Evolutionary conservation across 2,113 vertebrate species (phyloP).

Genomic region (Cyprinodon tularosa): DNA sequence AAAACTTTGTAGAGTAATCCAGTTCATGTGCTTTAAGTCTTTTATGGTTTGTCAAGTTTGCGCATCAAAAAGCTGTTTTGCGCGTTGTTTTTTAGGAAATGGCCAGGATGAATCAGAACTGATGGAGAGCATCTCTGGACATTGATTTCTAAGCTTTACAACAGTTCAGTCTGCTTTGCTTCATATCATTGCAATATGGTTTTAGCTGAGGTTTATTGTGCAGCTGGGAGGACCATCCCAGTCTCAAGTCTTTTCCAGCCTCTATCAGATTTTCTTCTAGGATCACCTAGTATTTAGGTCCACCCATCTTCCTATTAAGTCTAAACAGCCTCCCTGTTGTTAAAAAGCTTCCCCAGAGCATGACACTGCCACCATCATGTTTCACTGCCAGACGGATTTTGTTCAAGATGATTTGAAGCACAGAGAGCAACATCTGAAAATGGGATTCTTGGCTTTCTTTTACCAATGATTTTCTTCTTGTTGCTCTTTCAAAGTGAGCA

Average conservation of each 20-base stretch:
- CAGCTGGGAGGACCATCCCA: background rate
- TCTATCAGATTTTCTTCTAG: background rate
- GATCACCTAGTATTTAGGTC: background rate
- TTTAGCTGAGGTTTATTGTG: background rate
- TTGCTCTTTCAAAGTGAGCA: background rate
- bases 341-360: background rate
- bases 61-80: too few species aligned
- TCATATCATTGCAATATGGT: background rate
- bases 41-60: too few species aligned
- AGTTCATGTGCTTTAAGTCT: too few species aligned
- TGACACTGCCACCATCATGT: background rate
- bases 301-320: too few species aligned
- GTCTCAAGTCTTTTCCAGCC: background rate
- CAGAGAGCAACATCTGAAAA: too few species aligned
- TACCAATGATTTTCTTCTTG: too few species aligned
- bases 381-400: background rate
- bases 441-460: too few species aligned
- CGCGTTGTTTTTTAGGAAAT: too few species aligned
- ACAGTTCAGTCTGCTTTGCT: background rate
- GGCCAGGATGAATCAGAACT: too few species aligned
- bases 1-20: background rate
- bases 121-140: background rate
- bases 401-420: background rate
- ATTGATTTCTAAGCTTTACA: background rate
- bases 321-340: too few species aligned